A percentile compares a stretch with the other conserved stretches of the same genome.
These are phyloP conservation scores for Hippoglossus stenolepis DNA, from an alignment of 2,113 vertebrate genomes.

Conservation along the genomic window DNA sequence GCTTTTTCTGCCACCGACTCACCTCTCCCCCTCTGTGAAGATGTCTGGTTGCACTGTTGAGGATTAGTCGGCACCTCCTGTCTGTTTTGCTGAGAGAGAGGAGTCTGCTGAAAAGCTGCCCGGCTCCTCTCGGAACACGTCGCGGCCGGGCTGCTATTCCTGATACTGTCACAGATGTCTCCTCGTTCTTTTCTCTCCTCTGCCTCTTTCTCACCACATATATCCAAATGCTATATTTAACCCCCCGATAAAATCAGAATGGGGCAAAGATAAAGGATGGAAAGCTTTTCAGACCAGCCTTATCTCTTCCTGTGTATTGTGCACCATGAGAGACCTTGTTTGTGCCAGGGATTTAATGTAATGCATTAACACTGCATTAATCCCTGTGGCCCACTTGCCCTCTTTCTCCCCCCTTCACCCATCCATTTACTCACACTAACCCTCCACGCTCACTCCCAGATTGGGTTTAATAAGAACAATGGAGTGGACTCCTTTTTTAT, in stretches of 20 bases:
- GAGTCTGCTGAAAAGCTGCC: not conserved
- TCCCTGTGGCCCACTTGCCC: slow-evolving; percentile 18
- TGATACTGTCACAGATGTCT: slow-evolving; percentile 43
- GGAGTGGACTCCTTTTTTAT: slow-evolving; percentile 33
- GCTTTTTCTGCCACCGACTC: slow-evolving; percentile 13
- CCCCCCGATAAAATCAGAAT: slow-evolving; percentile 35
- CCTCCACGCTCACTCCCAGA: slow-evolving; percentile 14
- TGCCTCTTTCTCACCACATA: slow-evolving; percentile 18
- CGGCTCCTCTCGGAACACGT: slow-evolving; percentile 20
- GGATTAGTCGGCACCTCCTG: slow-evolving; percentile 49
- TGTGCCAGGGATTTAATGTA: slow-evolving; percentile 59
- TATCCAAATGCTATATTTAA: slow-evolving; percentile 56
- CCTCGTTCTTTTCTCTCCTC: slow-evolving; percentile 14
- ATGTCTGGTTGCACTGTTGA: slow-evolving; percentile 47
- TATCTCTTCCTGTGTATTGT: slow-evolving; percentile 17
- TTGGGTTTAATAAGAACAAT: slow-evolving; percentile 65
- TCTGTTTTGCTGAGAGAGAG: slow-evolving; percentile 34
- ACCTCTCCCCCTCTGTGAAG: slow-evolving; percentile 4
- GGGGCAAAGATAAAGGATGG: slow-evolving; percentile 37
- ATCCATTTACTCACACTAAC: slow-evolving; percentile 51
- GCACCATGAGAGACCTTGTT: slow-evolving; percentile 37
- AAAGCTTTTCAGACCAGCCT: slow-evolving; percentile 27
- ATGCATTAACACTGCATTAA: slow-evolving; percentile 70
- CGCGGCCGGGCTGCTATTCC: slow-evolving; percentile 47
- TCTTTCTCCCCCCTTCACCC: slow-evolving; percentile 31